Percentiles rank a stretch among this genome's conserved stretches.
phyloP scores from a whole-genome alignment of 2,113 vertebrate species.

The Smithornis capensis region DNA sequence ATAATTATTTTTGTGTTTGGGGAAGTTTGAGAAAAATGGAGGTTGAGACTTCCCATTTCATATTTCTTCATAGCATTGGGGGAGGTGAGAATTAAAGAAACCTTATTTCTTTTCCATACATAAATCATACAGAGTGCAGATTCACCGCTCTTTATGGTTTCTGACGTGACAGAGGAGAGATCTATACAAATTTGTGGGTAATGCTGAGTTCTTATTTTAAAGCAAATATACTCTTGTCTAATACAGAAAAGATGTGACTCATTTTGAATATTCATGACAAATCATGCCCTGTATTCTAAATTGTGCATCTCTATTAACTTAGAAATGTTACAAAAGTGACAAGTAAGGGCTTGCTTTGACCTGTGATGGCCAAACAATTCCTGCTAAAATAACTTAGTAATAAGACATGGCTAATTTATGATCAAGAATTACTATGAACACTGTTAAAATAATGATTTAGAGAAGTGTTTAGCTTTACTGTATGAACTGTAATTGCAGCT shows the following conservation, averaged over 20 bases:
- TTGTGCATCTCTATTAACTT: neutral
- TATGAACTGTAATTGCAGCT: neutral
- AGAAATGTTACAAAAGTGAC: neutral
- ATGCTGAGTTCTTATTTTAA: neutral
- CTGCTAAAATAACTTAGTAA: neutral
- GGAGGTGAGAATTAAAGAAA: neutral
- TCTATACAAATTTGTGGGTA: neutral
- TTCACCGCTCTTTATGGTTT: neutral
- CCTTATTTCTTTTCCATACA: neutral
- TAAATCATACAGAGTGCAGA: neutral
- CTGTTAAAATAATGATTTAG: neutral
- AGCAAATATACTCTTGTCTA: neutral
- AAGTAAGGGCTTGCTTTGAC: neutral
- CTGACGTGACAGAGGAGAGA: neutral
- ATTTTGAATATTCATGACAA: neutral
- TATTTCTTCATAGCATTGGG: neutral
- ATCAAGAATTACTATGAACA: neutral
- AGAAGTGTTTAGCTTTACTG: neutral
- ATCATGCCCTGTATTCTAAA: neutral
- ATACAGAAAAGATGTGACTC: neutral
- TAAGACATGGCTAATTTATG: neutral
- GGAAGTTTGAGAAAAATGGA: neutral
- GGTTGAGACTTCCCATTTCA: neutral
- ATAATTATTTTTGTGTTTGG: neutral
- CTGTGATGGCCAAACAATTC: neutral